Conservation (phyloP, 2,888 invertebrate genomes). For the Amphipyra tragopoginis region DNA sequence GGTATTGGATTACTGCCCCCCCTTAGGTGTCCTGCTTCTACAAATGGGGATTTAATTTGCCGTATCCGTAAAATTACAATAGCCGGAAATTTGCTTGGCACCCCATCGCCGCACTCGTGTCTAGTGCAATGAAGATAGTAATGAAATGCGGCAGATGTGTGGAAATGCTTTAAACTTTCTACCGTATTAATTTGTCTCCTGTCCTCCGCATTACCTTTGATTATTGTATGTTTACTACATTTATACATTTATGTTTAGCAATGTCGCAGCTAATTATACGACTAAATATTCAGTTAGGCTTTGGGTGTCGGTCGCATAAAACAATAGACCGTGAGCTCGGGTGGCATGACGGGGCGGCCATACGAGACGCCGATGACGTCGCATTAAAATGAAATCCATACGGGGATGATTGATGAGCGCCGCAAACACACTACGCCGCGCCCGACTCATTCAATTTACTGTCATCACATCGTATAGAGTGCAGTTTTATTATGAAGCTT, state of each 20-base stretch:
- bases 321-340: constrained; percentile 67
- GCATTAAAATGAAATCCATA: constrained; percentile 89
- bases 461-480: constrained; percentile 66
- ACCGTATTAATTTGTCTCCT: neutral
- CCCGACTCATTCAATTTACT: constrained; percentile 87
- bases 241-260: constrained; percentile 15
- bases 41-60: constrained; percentile 87
- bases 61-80: constrained; percentile 82
- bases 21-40: constrained; percentile 75
- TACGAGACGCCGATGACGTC: constrained; percentile 86
- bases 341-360: constrained; percentile 73
- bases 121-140: constrained; percentile 62
- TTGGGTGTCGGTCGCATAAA: constrained; percentile 61
- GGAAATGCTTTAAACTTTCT: constrained; percentile 28
- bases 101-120: constrained; percentile 65
- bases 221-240: constrained; percentile 5
- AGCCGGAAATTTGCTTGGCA: constrained; percentile 76
- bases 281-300: constrained; percentile 59
- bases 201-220: constrained; percentile 6
- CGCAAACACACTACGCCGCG: constrained; percentile 81
- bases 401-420: constrained; percentile 87
- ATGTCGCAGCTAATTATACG: constrained; percentile 51
- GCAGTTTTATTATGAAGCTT: constrained; percentile 61
- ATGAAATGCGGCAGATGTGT: constrained; percentile 38
- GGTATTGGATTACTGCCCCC: constrained; percentile 79